Base-by-base conservation (phyloP, 2,888 invertebrate genomes). In the Pteria penguin region DNA sequence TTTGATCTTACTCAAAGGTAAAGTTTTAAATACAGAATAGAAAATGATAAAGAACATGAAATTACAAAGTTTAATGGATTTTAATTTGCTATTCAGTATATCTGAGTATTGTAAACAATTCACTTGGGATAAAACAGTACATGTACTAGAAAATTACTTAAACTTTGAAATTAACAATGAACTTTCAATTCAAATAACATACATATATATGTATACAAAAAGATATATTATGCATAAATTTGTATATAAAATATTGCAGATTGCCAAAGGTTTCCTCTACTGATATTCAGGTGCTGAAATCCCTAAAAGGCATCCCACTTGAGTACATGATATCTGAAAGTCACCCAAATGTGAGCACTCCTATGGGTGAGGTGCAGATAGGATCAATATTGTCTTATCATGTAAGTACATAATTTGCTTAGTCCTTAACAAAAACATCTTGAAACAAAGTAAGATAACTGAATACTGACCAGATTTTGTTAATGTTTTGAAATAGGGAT, bases 401-500 rank as follows among this genome's bases (percentile, higher is more conserved):
- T 26, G 45, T 72, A 72, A 26, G 33, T 8, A 52, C 24, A 4
- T 63, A 31, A n/a, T n/a, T n/a, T n/a, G n/a, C n/a, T n/a, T n/a
- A n/a, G 52, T 36, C 70, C 14, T 33, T 71, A 14, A 66, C 29
- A 66, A 72, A 58, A n/a, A 54, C 29, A 26, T 72, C 36, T 24
- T 72, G 65, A 58, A 66, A 72, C 24, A 36, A 26, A 29, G 71
- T 61, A 22, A 71, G 32, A 27, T 54, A 29, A 29, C 61, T 29
- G 31, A 27, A 75, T 4, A 76, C 67, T 33, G 18, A 22, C 55
- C 71, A 72, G 26, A 76, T 72, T 31, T 76, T 31, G n/a, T 45
- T 57, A 31, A 58, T 33, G 2, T 14, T 27, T 45, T 14, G 4
- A 33, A 72, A 66, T 26, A 76, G 24, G 1, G 52, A 18, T 24